These are phyloP conservation scores for Erynnis tages DNA, from an alignment of 2,888 invertebrate species.

Conservation along the genomic window DNA sequence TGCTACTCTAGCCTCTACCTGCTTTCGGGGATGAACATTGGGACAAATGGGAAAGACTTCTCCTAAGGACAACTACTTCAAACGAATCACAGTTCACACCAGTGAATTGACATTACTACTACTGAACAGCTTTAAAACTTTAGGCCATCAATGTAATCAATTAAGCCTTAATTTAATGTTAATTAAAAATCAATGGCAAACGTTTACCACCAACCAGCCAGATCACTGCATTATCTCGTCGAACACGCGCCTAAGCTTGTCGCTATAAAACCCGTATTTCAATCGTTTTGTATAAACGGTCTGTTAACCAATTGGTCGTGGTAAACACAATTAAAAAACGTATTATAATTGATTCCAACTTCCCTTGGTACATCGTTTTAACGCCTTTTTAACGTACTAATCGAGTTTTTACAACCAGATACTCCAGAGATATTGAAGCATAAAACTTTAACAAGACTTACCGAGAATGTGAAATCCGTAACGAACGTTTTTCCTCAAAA, in stretches of 20 bases:
- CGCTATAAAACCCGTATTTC: background rate
- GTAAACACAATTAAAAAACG: conserved; percentile 1
- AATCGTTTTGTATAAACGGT: background rate
- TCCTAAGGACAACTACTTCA: no score
- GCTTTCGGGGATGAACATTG: no score
- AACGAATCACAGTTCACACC: no score
- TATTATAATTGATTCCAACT: background rate
- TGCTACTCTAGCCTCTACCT: no score
- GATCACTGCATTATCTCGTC: no score
- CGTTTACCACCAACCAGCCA: no score
- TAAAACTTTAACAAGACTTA: conserved; percentile 12
- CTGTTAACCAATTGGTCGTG: background rate
- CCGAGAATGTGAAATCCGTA: conserved; percentile 10
- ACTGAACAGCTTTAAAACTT: no score
- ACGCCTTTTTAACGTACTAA: conserved; percentile 8
- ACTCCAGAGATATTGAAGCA: background rate
- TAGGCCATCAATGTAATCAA: no score
- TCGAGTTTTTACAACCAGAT: background rate
- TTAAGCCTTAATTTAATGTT: no score
- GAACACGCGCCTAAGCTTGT: background rate
- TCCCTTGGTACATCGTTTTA: background rate
- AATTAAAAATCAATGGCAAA: no score
- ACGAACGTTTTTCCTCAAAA: background rate
- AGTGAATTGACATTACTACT: no score
- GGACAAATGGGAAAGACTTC: no score